Evolutionary conservation across 2,797 vertebrate species (phyloP).

Genomic region (Zalophus californianus): DNA sequence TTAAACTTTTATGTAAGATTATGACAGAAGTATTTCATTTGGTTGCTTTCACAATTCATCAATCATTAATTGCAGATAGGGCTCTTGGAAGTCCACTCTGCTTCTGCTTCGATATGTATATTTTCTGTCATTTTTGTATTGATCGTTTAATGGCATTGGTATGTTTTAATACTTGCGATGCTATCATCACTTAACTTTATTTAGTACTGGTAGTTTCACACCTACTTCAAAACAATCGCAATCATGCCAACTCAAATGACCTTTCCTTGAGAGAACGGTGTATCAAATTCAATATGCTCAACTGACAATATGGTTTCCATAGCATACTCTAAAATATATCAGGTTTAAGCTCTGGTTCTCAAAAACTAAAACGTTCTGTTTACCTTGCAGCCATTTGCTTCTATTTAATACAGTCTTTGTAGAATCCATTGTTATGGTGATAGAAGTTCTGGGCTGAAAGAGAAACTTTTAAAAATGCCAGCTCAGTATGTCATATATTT

Average conservation of each 20-base stretch:
- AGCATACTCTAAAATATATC: not conserved
- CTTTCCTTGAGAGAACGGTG: conserved; percentile 36
- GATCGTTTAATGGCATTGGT: not conserved
- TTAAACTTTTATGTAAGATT: not conserved
- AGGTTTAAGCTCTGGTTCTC: conserved; percentile 58
- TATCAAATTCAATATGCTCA: conserved; percentile 19
- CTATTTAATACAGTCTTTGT: conserved; percentile 77
- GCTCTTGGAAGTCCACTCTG: not conserved
- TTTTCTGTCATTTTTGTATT: not conserved
- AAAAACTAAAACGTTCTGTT: conserved; percentile 73
- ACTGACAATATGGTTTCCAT: not conserved
- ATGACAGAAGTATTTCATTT: not conserved
- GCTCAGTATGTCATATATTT: conserved; percentile 69
- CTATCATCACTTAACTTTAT: not conserved
- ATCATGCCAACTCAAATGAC: conserved; percentile 19
- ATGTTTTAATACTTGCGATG: not conserved
- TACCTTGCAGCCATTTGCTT: conserved; percentile 80
- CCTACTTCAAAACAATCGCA: conserved; percentile 38
- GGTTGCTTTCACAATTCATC: not conserved
- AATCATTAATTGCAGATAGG: not conserved
- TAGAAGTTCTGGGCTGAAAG: conserved; percentile 69
- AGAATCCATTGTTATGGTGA: conserved; percentile 72
- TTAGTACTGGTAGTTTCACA: not conserved
- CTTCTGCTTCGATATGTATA: not conserved
- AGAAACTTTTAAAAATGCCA: conserved; percentile 78